phyloP scores from a whole-genome alignment of 2,888 invertebrate genomes.

The Athripsodes cinereus region DNA sequence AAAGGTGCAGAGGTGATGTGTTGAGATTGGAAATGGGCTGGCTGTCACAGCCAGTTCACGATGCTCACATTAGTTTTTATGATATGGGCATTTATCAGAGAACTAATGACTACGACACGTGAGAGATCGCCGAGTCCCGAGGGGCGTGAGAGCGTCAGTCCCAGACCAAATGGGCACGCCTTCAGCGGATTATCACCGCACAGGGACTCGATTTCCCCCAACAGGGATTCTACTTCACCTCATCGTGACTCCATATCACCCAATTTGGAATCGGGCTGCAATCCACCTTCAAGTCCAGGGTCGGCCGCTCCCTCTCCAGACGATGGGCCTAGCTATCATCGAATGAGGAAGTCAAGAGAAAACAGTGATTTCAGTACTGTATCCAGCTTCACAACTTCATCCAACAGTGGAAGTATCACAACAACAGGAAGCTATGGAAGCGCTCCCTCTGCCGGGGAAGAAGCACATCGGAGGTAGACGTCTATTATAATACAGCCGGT shows the following conservation, averaged over 20 bases:
- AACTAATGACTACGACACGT: slow-evolving; percentile 38
- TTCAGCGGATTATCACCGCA: slow-evolving; percentile 8
- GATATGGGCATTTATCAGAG: slow-evolving; percentile 58
- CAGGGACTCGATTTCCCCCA: slow-evolving; percentile 5
- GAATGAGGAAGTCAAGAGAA: slow-evolving; percentile 46
- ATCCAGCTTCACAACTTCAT: slow-evolving; percentile 44
- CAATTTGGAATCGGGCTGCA: background rate
- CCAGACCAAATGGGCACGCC: slow-evolving; percentile 20
- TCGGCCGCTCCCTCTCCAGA: slow-evolving; percentile 31
- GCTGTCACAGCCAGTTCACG: slow-evolving; percentile 25
- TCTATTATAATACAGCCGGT: too few relatives aligned
- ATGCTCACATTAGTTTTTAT: slow-evolving; percentile 60
- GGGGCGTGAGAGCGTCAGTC: slow-evolving; percentile 12
- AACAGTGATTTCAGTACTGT: slow-evolving; percentile 48
- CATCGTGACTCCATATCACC: background rate
- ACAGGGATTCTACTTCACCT: slow-evolving; percentile 12
- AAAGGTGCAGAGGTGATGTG: background rate
- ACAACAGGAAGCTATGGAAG: slow-evolving; percentile 31
- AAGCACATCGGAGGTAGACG: slow-evolving; percentile 24
- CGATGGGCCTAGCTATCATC: slow-evolving; percentile 45
- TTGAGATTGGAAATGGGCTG: slow-evolving; percentile 13
- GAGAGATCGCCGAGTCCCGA: slow-evolving; percentile 15
- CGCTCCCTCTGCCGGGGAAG: slow-evolving; percentile 22
- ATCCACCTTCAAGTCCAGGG: slow-evolving; percentile 12
- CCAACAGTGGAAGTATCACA: slow-evolving; percentile 41